A percentile compares a stretch with the other conserved stretches of the same genome.
Conservation (phyloP, 1,140 invertebrate species). For the Pseudomyrmex dendroicus region DNA sequence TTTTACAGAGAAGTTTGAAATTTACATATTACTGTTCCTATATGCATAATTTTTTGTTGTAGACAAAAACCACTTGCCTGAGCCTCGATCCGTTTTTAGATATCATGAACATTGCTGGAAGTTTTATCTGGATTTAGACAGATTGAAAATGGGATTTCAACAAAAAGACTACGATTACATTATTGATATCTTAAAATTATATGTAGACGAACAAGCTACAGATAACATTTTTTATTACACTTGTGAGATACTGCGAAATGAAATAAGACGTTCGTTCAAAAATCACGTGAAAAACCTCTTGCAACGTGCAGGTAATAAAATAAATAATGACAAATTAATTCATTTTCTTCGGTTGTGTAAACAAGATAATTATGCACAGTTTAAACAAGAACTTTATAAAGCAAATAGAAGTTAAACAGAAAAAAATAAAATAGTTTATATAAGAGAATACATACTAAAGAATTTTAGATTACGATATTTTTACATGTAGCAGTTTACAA, state of each 20-base stretch:
- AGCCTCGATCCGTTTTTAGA: slow-evolving; percentile 50
- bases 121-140: slow-evolving; percentile 65
- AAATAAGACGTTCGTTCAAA: slow-evolving; percentile 63
- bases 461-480: too few species aligned
- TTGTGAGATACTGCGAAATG: slow-evolving; percentile 71
- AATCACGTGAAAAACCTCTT: slow-evolving; percentile 70
- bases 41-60: slow-evolving; percentile 15
- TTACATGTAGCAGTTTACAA: too few species aligned
- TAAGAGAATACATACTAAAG: too few species aligned
- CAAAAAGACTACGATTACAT: slow-evolving; percentile 73
- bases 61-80: slow-evolving; percentile 59
- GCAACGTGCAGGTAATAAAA: slow-evolving; percentile 71
- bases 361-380: too few species aligned
- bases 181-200: slow-evolving; percentile 65
- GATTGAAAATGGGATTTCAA: slow-evolving; percentile 65
- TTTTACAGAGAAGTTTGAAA: neutral
- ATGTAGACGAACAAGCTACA: slow-evolving; percentile 20
- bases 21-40: neutral
- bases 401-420: too few species aligned
- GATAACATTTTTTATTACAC: slow-evolving; percentile 43
- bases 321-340: too few species aligned
- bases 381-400: too few species aligned
- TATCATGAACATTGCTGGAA: slow-evolving; percentile 63
- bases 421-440: too few species aligned
- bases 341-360: too few species aligned